Evolutionary conservation across 2,113 vertebrate species (phyloP), one percentile per base, ranked within the genome.

Genomic region (Todiramphus saurophagus): DNA sequence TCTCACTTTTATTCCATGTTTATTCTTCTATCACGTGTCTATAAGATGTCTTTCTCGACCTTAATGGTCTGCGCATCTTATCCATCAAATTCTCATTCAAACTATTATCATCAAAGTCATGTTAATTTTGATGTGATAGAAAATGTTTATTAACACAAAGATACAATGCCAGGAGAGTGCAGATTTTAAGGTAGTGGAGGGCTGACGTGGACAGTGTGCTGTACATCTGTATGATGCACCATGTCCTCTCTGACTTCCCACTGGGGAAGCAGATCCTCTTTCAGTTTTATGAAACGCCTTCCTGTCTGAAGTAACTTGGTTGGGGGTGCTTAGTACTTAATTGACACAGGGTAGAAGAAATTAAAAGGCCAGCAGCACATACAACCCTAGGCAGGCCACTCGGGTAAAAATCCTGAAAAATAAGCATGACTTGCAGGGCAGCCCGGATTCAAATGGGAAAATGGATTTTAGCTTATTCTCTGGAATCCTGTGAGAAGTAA

Each of bases 251-350:
- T 44, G 39, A 44, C 51, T 89, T 78, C 73, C 62, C 44, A 7
- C 88, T 75, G 60, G 13, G 76, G 58, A 28, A 86, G 37, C 4
- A 88, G 85, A 93, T 96, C 91, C 94, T 87, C 96, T 96, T 93
- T 82, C 72, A 60, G 81, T 69, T 87, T 58, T 76, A 48, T 87
- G 39, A 39, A 75, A 37, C 66, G 75, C 35, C 55, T 97, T 95
- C 96, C 92, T 92, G 66, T 55, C 35, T 78, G 86, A 68, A 68
- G 73, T 68, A 70, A 68, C 66, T 50, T 4, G 3, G 27, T 31
- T 28, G 76, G 28, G 67, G 79, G 27, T 30, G 31, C 53, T 55
- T 21, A 2, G 59, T 13, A 7, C 16, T 1, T 18, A 21, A 50
- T 28, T 2, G 8, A 24, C 81, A 16, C n/a, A 2, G 37, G 10